A percentile compares a stretch with the other conserved stretches of the same genome.
Evolutionary conservation across 64 coral and sea anemone genomes (phyloP).

Genomic region (Porites australiensis): DNA sequence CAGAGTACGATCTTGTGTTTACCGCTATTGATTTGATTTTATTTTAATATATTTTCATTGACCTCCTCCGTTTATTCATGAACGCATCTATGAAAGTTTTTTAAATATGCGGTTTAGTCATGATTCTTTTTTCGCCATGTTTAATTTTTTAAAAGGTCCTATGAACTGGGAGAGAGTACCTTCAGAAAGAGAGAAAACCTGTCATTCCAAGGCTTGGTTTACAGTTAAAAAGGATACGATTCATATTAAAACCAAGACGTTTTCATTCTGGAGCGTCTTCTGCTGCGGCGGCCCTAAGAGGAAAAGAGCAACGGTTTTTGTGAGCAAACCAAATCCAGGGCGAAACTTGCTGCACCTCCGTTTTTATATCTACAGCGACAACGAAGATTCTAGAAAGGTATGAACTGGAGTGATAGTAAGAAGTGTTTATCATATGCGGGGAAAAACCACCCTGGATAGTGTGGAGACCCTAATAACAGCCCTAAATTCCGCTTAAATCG

Average conservation of each 20-base stretch:
- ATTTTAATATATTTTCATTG: no score
- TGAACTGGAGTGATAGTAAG: no score
- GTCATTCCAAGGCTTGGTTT: constrained; percentile 16
- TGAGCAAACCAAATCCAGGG: neutral
- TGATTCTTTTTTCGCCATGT: no score
- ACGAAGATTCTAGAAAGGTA: constrained; percentile 34
- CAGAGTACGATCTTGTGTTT: no score
- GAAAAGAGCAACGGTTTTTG: constrained; percentile 17
- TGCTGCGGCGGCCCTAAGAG: constrained; percentile 20
- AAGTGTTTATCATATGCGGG: no score
- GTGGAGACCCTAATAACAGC: no score
- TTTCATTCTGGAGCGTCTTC: constrained; percentile 27
- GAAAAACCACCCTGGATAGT: no score
- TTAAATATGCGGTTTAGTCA: no score
- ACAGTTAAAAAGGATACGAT: constrained; percentile 9
- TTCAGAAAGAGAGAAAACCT: constrained; percentile 3
- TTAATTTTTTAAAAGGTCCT: neutral
- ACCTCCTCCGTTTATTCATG: no score
- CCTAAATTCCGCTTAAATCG: no score
- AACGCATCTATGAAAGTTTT: no score
- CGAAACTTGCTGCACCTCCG: neutral
- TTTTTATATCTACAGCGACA: constrained; percentile 46
- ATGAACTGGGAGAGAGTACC: constrained; percentile 11
- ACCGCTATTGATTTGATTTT: no score
- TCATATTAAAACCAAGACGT: constrained; percentile 17